A percentile compares a stretch with the other conserved stretches of the same genome.
phyloP scores from a whole-genome alignment of 1,140 invertebrate genomes.

The Neoseiulus cucumeris region DNA sequence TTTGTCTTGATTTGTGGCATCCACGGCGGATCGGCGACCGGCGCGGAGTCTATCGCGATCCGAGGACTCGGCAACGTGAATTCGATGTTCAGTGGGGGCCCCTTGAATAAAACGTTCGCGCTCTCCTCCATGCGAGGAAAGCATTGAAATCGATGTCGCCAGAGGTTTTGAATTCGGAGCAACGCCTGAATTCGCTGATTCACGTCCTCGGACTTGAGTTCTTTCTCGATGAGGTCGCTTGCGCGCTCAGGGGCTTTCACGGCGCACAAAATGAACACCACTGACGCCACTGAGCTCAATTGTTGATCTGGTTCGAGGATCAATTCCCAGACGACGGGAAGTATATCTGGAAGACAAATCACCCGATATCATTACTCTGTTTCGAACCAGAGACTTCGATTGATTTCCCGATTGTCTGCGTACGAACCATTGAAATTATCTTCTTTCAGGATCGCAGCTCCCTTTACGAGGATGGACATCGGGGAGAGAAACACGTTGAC shows the following conservation, averaged over 20 bases:
- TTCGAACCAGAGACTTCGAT: too few species aligned
- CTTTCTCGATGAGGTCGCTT: constrained; percentile 61
- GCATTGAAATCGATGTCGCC: constrained; percentile 92
- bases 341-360: constrained; percentile 39
- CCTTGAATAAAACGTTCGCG: constrained; percentile 80
- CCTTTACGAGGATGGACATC: constrained; percentile 69
- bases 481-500: constrained; percentile 73
- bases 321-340: constrained; percentile 81
- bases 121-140: constrained; percentile 98
- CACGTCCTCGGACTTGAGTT: constrained; percentile 59
- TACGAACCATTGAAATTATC: constrained; percentile 43
- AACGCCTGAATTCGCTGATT: constrained; percentile 53
- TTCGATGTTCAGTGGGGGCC: constrained; percentile 92
- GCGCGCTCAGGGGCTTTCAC: constrained; percentile 70
- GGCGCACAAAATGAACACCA: constrained; percentile 73
- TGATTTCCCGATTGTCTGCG: too few species aligned
- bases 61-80: constrained; percentile 96
- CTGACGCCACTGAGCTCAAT: constrained; percentile 42
- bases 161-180: constrained; percentile 68
- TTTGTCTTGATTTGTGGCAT: constrained; percentile 92
- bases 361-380: too few species aligned
- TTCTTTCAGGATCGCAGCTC: constrained; percentile 65
- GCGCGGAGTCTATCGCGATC: constrained; percentile 79
- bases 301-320: constrained; percentile 50
- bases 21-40: constrained; percentile 96